Base-by-base conservation (phyloP, 1,140 invertebrate species). In the Drosophila carrolli region DNA sequence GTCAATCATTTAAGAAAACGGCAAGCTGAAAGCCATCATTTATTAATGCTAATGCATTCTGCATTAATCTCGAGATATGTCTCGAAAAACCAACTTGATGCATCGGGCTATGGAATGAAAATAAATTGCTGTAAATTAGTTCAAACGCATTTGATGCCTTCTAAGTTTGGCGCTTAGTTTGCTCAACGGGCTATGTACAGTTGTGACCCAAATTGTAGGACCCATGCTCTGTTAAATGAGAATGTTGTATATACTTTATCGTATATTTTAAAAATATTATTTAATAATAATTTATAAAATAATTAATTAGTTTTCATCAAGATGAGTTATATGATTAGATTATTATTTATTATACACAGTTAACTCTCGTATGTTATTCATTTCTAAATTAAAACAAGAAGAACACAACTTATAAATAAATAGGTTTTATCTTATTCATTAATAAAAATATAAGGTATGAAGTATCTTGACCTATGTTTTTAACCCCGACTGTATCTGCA, bases 41-140 rank as follows among this genome's bases (percentile, higher is more conserved):
- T 73, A 78, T 75, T 73, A 83, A 88, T 76, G 83, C 83, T 88
- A 82, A 86, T 86, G 83, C 83, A 86, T 82, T 83, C 74, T 60
- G 63, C 76, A 86, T 89, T 89, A 79, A 83, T 86, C 67, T 60
- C 62, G 7, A 46, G 54, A 63, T 68, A 76, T 75, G 77, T 70
- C 62, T 40, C 43, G 27, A 74, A 59, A 68, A 70, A 66, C 63
- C 68, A 67, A 67, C 76, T 59, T 62, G 71, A 82, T 84, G 81
- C 75, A 80, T 63, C 60, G 60, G 48, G 58, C 68, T 41, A 53
- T 16, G 54, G 70, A 83, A 89, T 89, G 84, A 89, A 81, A 78
- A 89, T 89, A 78, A 89, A 89, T 89, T 75, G 77, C 81, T 74
- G 37, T 58, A 89, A 89, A 89, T 89, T 89, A 89, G 85, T 89